Conservation (phyloP, 1,140 invertebrate species). For the Drosophila lacertosa region DNA sequence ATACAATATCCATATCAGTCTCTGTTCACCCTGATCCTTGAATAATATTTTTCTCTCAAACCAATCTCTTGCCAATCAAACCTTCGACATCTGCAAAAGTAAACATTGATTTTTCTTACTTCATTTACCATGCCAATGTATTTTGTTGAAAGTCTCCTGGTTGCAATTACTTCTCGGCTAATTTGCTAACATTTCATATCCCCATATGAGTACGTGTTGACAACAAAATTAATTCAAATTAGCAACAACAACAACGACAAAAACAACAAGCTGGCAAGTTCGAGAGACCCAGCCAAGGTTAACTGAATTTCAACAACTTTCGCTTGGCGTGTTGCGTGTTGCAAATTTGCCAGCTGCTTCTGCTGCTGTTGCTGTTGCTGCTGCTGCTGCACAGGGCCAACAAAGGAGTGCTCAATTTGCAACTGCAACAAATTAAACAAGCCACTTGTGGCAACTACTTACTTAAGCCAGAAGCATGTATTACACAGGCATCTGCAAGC, state of each 20-base stretch:
- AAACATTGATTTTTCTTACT: too few relatives aligned
- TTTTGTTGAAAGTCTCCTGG: neutral
- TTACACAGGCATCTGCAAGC: neutral
- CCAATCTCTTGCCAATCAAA: too few relatives aligned
- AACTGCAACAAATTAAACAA: conserved; percentile 31
- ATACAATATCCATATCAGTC: too few relatives aligned
- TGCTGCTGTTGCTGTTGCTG: conserved; percentile 40
- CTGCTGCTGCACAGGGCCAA: conserved; percentile 17
- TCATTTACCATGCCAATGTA: neutral
- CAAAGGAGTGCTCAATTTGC: conserved; percentile 27
- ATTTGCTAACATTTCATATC: conserved; percentile 68
- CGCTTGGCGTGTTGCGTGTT: conserved; percentile 61
- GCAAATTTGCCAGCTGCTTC: conserved; percentile 57
- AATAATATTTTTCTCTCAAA: too few relatives aligned
- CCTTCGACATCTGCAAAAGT: too few relatives aligned
- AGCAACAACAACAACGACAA: conserved; percentile 44
- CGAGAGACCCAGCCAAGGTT: conserved; percentile 58
- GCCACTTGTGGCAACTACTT: conserved; percentile 38
- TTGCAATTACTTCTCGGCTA: neutral
- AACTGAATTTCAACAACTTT: conserved; percentile 75
- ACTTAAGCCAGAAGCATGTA: conserved; percentile 18
- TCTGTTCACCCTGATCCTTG: too few relatives aligned
- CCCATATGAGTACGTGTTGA: conserved; percentile 77
- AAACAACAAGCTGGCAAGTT: conserved; percentile 11
- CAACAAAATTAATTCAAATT: conserved; percentile 82